phyloP scores from a whole-genome alignment of 2,113 vertebrate genomes.

The Desmodus rotundus region DNA sequence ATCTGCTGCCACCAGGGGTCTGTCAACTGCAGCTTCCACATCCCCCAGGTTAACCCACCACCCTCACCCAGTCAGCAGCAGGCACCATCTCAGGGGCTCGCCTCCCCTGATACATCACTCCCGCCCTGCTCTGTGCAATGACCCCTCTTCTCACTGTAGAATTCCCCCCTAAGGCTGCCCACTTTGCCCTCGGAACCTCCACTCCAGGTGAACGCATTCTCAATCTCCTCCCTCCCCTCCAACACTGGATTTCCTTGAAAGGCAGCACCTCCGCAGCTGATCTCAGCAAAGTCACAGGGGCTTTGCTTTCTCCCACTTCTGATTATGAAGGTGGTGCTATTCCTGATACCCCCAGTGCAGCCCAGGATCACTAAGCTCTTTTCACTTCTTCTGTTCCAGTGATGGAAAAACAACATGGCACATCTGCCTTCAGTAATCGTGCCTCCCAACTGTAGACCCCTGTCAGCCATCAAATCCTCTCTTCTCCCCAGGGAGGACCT shows the following conservation, averaged over 20 bases:
- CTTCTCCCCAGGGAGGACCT: not conserved
- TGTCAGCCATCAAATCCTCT: not conserved
- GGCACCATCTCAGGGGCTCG: accelerated
- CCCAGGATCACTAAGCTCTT: not conserved
- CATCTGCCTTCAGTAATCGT: not conserved
- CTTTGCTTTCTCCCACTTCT: not conserved
- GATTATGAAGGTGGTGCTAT: not conserved
- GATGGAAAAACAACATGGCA: not conserved
- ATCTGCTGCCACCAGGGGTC: no score
- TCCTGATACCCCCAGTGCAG: not conserved
- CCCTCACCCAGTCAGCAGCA: not conserved
- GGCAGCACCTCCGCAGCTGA: not conserved
- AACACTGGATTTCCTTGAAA: not conserved
- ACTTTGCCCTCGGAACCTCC: not conserved
- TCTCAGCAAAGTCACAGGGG: not conserved
- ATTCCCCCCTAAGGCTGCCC: not conserved
- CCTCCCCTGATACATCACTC: not conserved
- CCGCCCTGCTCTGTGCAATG: not conserved
- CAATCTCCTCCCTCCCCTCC: not conserved
- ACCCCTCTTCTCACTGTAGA: not conserved
- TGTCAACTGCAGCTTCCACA: not conserved
- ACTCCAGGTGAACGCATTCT: not conserved
- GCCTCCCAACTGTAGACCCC: no score
- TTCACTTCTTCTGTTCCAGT: not conserved
- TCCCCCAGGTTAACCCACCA: not conserved